Percentiles rank a stretch among this genome's conserved stretches.
phyloP scores from a whole-genome alignment of 1,140 invertebrate genomes.

The Leguminivora glycinivorella region DNA sequence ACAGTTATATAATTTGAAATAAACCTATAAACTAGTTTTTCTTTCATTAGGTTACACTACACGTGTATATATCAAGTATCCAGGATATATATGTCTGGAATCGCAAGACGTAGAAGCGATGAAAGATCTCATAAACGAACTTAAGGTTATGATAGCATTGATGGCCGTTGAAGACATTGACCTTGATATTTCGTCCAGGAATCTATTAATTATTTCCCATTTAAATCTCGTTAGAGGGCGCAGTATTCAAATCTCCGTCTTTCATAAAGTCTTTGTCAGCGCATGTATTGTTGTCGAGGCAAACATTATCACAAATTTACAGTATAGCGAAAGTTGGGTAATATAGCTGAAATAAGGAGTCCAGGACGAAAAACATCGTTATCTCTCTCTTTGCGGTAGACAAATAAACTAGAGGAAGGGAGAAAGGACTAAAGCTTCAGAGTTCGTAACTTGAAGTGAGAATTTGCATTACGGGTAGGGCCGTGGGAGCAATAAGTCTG shows the following conservation, averaged over 20 bases:
- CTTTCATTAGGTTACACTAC: too few species aligned
- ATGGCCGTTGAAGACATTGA: too few species aligned
- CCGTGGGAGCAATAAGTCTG: background rate
- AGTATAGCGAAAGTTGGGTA: background rate
- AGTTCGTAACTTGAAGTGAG: background rate
- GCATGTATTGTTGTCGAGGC: background rate
- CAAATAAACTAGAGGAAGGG: background rate
- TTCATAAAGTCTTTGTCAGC: background rate
- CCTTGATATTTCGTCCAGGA: too few species aligned
- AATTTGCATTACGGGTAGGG: background rate
- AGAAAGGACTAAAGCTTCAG: background rate
- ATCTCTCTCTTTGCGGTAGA: background rate
- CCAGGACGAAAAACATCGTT: background rate
- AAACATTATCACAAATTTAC: constrained; percentile 8
- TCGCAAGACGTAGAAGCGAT: too few species aligned
- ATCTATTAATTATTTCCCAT: background rate
- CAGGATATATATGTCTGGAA: too few species aligned
- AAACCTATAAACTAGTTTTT: too few species aligned
- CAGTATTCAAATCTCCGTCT: background rate
- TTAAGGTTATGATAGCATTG: too few species aligned
- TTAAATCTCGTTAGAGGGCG: background rate
- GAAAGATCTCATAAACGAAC: too few species aligned
- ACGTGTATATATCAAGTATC: too few species aligned
- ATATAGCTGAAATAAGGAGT: background rate
- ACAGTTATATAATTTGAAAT: too few species aligned